Evolutionary conservation across 2,888 invertebrate genomes (phyloP), one percentile per base, ranked within the genome.

Genomic region (Tiliacea aurago): DNA sequence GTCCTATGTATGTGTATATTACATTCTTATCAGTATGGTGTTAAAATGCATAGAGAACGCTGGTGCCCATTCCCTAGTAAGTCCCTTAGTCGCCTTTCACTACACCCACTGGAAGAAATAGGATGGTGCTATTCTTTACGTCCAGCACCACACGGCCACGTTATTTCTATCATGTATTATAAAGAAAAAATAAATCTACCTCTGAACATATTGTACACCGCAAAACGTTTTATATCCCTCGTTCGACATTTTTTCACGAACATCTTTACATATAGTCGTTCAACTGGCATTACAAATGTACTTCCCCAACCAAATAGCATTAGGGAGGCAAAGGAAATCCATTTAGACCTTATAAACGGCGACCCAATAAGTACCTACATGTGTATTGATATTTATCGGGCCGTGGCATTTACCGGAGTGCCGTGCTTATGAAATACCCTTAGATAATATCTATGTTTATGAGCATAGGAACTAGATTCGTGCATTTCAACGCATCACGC

Each of bases 371-470:
- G 82, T 74, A 62, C 63, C 76, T 73, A 73, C 75, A 80, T 68
- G 70, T 59, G 72, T 81, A 81, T 79, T 74, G 81, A 83, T 83
- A 83, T 81, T 81, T 81, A 84, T 76, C 84, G 71, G 33, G 58
- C 43, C 55, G 33, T 69, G 81, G 70, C 75, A 81, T 83, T 83
- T 71, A 58, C 70, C 62, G 49, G 58, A 56, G 59, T 76, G 70
- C 53, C 65, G 63, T 47, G 68, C 49, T 64, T 81, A 75, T 81
- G 73, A 73, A 70, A 81, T 76, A 62, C 23, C 76, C 65, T 53
- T 45, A 37, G 78, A 80, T 78, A 68, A 68, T 68, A 72, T 72
- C 55, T 77, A 67, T 69, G 66, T 55, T 73, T 67, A 73, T 67
- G 78, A 58, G 33, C 18, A 56, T 23, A 77, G 28, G 28, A 69